Base-by-base conservation (phyloP, 2,113 vertebrate species). In the Mus pahari region DNA sequence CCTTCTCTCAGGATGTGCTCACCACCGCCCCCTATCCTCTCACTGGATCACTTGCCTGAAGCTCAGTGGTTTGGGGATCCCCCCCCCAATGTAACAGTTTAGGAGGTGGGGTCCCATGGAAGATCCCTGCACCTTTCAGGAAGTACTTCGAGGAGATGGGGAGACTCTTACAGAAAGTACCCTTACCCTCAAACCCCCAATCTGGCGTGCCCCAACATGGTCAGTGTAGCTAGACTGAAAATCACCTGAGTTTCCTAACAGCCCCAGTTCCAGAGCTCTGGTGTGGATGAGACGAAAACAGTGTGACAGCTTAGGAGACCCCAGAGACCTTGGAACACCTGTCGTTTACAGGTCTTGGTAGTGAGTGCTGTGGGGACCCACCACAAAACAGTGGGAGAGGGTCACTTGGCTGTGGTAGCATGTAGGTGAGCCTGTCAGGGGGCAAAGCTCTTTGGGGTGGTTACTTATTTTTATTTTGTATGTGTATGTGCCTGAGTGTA, bases 151-250 rank as follows among this genome's bases (percentile, higher is more conserved):
- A 62, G 55, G 26, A 70, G 26, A 48, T 3, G 39, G 36, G 1
- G 7, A 81, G 31, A 45, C 2, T 39, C 3, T 26, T 68, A 31
- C 45, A 24, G 31, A 84, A 88, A 79, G n/a, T 22, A 66, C 2
- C 60, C 7, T 20, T 28, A 24, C 6, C 0, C 60, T 1, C 0
- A 7, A 7, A 31, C 6, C 0, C 60, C 3, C 0, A 7, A 7
- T 16, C 8, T 60, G 55, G 36, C 70, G 3, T 7, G 12, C 17
- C 33, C 50, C 10, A 60, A 16, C 2, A 20, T 42, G 12, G 28
- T 60, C 45, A 2, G 20, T n/a, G 64, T 22, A 87, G 20, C 33
- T 45, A 17, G 36, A 26, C 53, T 70, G 31, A 78, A 42, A 19
- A 86, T 11, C 6, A 42, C 75, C 14, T 33, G 8, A 45, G 64